Evolutionary conservation across 2,113 vertebrate species (phyloP).

Genomic region (Pangasianodon hypophthalmus): DNA sequence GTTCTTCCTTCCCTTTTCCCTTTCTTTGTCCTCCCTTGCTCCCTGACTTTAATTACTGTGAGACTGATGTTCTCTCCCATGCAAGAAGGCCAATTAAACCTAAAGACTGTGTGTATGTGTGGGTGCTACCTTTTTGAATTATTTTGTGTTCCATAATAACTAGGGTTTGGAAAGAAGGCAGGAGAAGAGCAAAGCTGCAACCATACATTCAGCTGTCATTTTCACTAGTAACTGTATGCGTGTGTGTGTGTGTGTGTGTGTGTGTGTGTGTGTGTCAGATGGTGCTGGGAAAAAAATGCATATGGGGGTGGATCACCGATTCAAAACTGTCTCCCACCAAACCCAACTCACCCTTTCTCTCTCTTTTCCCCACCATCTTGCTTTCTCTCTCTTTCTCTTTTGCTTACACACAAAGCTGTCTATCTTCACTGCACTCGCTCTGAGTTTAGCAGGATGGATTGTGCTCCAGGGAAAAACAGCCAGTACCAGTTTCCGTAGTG

Average conservation of each 20-base stretch:
- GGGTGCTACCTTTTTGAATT: conserved; percentile 30
- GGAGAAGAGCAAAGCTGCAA: conserved; percentile 34
- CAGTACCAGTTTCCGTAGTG: conserved; percentile 24
- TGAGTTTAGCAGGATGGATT: neutral
- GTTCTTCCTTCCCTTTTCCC: neutral
- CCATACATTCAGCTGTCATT: conserved; percentile 34
- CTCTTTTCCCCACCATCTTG: neutral
- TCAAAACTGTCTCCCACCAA: neutral
- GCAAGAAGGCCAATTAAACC: conserved; percentile 43
- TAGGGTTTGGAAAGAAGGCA: conserved; percentile 1
- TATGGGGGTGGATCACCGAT: conserved; percentile 20
- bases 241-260: conserved; percentile 26
- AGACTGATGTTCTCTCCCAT: conserved; percentile 44
- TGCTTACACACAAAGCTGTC: neutral
- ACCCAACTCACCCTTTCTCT: neutral
- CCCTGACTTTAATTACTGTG: conserved; percentile 51
- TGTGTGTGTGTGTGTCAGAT: neutral
- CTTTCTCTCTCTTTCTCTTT: neutral
- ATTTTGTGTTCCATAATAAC: conserved; percentile 26
- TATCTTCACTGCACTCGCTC: neutral
- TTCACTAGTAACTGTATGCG: neutral
- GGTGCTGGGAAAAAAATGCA: neutral
- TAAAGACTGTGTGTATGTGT: conserved; percentile 25
- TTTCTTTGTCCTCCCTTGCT: conserved; percentile 1
- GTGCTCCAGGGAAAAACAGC: conserved; percentile 28